Conservation (phyloP, 2,113 vertebrate genomes). For the Tragelaphus imberbis region DNA sequence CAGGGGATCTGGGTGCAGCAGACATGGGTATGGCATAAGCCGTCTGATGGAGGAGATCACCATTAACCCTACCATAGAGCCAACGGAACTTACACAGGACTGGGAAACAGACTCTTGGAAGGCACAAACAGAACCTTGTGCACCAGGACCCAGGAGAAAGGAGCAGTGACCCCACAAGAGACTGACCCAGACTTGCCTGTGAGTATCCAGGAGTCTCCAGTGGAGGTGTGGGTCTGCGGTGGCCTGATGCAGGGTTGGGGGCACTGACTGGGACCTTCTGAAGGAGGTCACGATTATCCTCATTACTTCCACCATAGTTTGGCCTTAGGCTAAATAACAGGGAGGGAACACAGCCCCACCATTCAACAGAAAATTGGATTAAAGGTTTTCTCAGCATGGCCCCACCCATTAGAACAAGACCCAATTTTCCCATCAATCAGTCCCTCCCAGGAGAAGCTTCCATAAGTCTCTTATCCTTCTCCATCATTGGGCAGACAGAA, state of each 20-base stretch:
- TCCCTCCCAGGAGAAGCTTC: background rate
- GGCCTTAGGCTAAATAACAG: background rate
- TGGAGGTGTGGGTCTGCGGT: accelerated
- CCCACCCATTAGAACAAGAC: background rate
- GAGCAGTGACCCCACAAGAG: background rate
- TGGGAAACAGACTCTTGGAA: background rate
- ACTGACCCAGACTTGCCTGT: background rate
- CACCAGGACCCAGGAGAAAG: background rate
- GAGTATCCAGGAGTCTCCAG: background rate
- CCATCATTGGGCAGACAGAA: background rate
- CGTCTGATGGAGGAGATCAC: accelerated
- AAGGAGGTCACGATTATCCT: background rate
- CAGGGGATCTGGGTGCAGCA: background rate
- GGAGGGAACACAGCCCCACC: background rate
- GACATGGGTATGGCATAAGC: background rate
- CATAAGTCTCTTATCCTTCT: background rate
- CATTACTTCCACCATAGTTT: background rate
- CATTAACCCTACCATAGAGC: background rate
- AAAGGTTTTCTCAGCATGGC: background rate
- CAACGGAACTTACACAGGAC: background rate
- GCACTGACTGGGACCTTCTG: background rate
- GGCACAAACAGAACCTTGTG: background rate
- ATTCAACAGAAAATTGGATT: background rate
- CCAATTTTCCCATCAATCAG: background rate
- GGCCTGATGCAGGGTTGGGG: background rate